Percentiles rank a stretch among this genome's conserved stretches.
Conservation (phyloP, 2,888 invertebrate genomes). For the Drosophila mimetica region DNA sequence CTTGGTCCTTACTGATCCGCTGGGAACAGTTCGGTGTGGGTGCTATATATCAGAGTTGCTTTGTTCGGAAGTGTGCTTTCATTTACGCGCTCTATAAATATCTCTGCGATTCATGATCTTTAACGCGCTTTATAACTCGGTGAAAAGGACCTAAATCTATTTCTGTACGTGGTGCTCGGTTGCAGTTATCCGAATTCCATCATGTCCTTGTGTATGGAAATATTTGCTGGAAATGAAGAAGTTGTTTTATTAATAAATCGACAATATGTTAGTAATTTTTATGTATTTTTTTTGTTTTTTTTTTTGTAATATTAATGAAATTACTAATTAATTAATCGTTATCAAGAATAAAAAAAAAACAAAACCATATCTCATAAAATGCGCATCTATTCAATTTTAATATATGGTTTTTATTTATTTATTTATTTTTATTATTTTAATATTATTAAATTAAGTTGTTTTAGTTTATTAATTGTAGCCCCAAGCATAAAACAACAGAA, state of each 20-base stretch:
- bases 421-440: too few relatives aligned
- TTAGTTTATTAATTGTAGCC: too few relatives aligned
- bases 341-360: too few relatives aligned
- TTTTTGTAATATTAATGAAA: too few relatives aligned
- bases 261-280: too few relatives aligned
- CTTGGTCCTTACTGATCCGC: conserved; percentile 6
- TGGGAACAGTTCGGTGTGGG: background rate
- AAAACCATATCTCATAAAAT: too few relatives aligned
- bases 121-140: conserved; percentile 3
- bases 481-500: too few relatives aligned
- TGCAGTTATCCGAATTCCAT: conserved; percentile 83
- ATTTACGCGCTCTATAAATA: conserved; percentile 15
- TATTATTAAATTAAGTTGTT: too few relatives aligned
- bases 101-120: conserved; percentile 14
- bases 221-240: conserved; percentile 64
- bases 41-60: conserved; percentile 2
- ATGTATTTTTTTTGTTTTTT: too few relatives aligned
- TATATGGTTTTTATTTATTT: too few relatives aligned
- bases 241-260: background rate
- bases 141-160: conserved; percentile 5
- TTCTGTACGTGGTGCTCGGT: conserved; percentile 1
- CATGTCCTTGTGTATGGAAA: conserved; percentile 82
- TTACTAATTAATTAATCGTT: too few relatives aligned
- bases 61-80: conserved; percentile 6
- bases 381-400: too few relatives aligned